phyloP scores from a whole-genome alignment of 2,797 vertebrate species.

The Tokudaia tokunoshimensis region DNA sequence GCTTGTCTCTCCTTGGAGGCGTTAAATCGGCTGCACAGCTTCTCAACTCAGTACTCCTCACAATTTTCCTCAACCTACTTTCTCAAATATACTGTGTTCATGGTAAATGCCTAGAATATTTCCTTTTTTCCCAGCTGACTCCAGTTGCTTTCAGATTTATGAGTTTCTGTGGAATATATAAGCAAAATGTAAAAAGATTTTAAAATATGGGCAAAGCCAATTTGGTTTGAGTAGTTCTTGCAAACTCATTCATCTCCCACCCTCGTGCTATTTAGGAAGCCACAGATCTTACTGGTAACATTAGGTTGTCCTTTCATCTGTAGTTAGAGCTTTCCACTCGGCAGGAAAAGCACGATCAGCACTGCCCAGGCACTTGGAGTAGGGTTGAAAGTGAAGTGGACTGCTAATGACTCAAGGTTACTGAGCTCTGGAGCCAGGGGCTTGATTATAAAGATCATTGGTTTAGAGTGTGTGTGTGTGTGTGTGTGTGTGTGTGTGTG shows the following conservation, averaged over 20 bases:
- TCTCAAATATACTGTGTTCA: slow-evolving; percentile 64
- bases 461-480: not conserved
- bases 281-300: slow-evolving; percentile 64
- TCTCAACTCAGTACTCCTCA: not conserved
- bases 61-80: slow-evolving; percentile 64
- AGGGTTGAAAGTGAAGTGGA: accelerated
- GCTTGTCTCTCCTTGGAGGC: not conserved
- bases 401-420: too few species aligned
- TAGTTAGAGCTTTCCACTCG: slow-evolving; percentile 41
- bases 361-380: not conserved
- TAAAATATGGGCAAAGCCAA: slow-evolving; percentile 68
- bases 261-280: slow-evolving; percentile 67
- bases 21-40: slow-evolving; percentile 46
- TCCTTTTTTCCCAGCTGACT: slow-evolving; percentile 77
- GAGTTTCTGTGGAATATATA: slow-evolving; percentile 73
- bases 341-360: slow-evolving; percentile 17
- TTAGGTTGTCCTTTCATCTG: slow-evolving; percentile 38
- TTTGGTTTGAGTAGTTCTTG: slow-evolving; percentile 65
- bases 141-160: slow-evolving; percentile 83
- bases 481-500: not conserved
- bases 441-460: not conserved
- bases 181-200: slow-evolving; percentile 79
- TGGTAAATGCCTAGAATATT: slow-evolving; percentile 77
- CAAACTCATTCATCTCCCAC: slow-evolving; percentile 54
- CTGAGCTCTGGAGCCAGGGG: not conserved